phyloP scores from a whole-genome alignment of 2,797 vertebrate genomes.

The Anabacerthia variegaticeps region DNA sequence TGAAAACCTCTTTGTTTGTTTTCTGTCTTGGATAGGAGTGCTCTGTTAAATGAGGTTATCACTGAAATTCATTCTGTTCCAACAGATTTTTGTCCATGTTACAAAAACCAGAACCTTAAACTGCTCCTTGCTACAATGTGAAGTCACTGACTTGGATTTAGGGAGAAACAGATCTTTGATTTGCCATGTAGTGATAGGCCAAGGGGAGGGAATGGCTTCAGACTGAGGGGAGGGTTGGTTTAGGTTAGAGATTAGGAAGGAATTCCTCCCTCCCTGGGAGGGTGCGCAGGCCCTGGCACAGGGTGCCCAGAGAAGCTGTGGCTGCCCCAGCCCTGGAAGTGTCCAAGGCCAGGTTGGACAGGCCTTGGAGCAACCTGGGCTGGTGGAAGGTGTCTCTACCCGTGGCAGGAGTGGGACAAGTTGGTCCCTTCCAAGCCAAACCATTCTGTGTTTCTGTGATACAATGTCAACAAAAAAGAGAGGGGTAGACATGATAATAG shows the following conservation, averaged over 20 bases:
- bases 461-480: neutral
- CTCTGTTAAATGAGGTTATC: neutral
- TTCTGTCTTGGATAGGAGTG: neutral
- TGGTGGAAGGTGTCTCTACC: neutral
- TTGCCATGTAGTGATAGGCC: neutral
- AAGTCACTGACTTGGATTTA: neutral
- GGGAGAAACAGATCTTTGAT: neutral
- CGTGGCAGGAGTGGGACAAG: neutral
- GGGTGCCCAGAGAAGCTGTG: neutral
- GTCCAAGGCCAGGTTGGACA: rapidly evolving
- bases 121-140: neutral
- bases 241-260: neutral
- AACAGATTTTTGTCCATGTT: neutral
- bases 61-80: neutral
- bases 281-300: neutral
- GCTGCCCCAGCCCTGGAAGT: neutral
- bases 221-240: neutral
- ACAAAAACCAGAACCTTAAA: neutral
- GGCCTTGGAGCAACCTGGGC: neutral
- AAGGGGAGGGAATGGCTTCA: neutral
- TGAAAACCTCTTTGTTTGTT: neutral
- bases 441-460: neutral
- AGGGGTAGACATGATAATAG: neutral
- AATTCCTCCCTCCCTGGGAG: neutral
- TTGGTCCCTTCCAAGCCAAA: neutral